Percentiles rank a stretch among this genome's conserved stretches.
Evolutionary conservation across 2,113 vertebrate genomes (phyloP).

Genomic region (Physeter macrocephalus): DNA sequence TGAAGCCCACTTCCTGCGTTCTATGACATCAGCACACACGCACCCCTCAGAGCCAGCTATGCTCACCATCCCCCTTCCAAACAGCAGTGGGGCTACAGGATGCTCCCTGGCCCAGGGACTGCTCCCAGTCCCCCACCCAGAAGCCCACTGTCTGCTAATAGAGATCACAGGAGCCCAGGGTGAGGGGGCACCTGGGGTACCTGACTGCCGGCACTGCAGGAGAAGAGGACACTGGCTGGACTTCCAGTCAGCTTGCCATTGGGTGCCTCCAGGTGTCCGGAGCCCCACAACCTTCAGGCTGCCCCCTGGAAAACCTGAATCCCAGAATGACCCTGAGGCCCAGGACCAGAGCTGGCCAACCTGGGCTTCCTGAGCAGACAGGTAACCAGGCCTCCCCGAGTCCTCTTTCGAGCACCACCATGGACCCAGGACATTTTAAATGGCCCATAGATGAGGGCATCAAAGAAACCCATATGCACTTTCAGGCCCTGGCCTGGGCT

Average conservation of each 20-base stretch:
- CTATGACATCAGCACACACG: not conserved
- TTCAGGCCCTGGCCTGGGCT: not conserved
- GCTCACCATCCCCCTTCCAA: not conserved
- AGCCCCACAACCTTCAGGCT: not conserved
- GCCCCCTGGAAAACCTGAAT: not conserved
- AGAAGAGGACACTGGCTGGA: not conserved
- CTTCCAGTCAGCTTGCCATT: not conserved
- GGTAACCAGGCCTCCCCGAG: no score
- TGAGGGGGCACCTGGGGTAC: not conserved
- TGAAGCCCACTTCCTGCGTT: not conserved
- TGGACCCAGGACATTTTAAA: not conserved
- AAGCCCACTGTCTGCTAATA: not conserved
- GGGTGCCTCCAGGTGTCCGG: not conserved
- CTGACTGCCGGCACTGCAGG: not conserved
- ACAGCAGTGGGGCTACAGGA: not conserved
- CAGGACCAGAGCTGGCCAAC: not conserved
- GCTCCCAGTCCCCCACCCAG: accelerated
- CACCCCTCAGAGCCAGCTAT: not conserved
- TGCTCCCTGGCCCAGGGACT: not conserved
- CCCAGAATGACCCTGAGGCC: not conserved
- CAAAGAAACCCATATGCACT: not conserved
- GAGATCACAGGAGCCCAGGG: not conserved
- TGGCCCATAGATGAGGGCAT: not conserved
- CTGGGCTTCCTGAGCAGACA: not conserved
- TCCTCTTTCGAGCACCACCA: not conserved